These are phyloP conservation scores for Oplegnathus fasciatus DNA, from an alignment of 2,113 vertebrate genomes.

Conservation along the genomic window DNA sequence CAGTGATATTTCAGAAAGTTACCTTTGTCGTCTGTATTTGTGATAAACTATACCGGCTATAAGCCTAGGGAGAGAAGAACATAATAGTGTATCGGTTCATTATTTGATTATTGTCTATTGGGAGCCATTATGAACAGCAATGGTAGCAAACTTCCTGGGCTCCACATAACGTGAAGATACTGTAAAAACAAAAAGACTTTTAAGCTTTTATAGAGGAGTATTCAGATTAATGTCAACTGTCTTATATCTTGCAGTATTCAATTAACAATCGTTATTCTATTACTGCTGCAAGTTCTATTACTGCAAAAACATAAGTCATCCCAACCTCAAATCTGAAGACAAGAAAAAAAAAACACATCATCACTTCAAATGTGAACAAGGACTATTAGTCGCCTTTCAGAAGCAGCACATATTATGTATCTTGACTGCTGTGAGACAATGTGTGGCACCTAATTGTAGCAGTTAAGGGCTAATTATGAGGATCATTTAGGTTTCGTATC, in stretches of 20 bases:
- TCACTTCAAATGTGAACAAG: slow-evolving; percentile 22
- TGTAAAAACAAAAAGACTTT: background rate
- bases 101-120: slow-evolving; percentile 8
- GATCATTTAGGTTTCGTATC: slow-evolving; percentile 50
- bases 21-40: slow-evolving; percentile 82
- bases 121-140: background rate
- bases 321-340: background rate
- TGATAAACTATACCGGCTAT: slow-evolving; percentile 84
- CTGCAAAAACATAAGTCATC: background rate
- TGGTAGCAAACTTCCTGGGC: background rate
- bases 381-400: slow-evolving; percentile 4
- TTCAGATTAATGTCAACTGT: background rate
- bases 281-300: background rate
- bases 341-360: background rate
- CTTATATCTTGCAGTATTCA: background rate
- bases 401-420: slow-evolving; percentile 5
- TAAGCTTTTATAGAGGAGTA: background rate
- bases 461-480: slow-evolving; percentile 56
- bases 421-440: slow-evolving; percentile 8
- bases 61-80: slow-evolving; percentile 76
- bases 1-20: slow-evolving; percentile 49
- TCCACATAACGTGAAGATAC: background rate
- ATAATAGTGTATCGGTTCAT: slow-evolving; percentile 45
- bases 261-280: background rate
- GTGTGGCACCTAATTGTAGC: slow-evolving; percentile 58